Percentiles rank a stretch among this genome's conserved stretches.
These are phyloP conservation scores for Cathartes aura DNA, from an alignment of 2,113 vertebrate species.

Conservation along the genomic window DNA sequence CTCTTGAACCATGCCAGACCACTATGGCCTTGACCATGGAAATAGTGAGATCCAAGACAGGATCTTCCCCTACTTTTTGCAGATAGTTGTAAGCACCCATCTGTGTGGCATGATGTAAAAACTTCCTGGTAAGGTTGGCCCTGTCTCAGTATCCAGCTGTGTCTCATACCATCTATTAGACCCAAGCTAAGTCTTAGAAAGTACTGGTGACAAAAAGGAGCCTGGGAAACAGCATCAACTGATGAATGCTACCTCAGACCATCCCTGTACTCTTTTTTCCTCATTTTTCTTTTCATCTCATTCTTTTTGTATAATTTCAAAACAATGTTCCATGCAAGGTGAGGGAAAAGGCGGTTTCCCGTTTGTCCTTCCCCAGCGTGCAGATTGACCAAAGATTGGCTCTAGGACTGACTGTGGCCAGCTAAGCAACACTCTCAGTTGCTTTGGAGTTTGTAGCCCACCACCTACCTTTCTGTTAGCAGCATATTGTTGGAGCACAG, in stretches of 20 bases:
- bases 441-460: neutral
- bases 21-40: neutral
- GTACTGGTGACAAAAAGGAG: neutral
- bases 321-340: neutral
- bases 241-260: neutral
- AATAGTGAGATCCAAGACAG: neutral
- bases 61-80: neutral
- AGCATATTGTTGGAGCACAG: neutral
- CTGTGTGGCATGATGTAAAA: neutral
- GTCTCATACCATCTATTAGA: neutral
- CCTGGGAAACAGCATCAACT: accelerated
- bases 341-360: neutral
- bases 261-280: neutral
- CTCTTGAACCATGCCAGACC: neutral
- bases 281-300: neutral
- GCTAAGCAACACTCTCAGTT: neutral
- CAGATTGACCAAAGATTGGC: neutral
- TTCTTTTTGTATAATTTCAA: neutral
- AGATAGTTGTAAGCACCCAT: neutral
- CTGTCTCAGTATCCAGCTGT: neutral
- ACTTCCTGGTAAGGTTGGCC: accelerated
- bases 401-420: neutral
- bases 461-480: neutral
- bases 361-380: neutral
- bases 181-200: neutral